A percentile compares a stretch with the other conserved stretches of the same genome.
Evolutionary conservation across 2,888 invertebrate genomes (phyloP).

Genomic region (Papilio protenor): DNA sequence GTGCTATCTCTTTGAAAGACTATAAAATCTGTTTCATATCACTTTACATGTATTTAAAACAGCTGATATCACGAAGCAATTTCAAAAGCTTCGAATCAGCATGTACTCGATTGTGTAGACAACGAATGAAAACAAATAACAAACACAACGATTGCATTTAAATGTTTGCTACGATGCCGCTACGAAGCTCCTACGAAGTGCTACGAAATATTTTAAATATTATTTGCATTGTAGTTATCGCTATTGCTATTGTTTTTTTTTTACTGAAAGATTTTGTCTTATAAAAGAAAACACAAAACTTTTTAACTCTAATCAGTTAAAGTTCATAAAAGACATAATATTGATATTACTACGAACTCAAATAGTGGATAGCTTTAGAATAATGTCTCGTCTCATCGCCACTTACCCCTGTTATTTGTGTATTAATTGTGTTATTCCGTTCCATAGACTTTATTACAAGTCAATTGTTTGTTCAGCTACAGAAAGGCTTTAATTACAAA

Average conservation of each 20-base stretch:
- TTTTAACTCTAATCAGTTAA: too few species aligned
- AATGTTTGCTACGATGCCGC: not conserved
- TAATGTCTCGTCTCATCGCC: not conserved
- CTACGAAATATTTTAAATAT: not conserved
- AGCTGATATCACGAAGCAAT: not conserved
- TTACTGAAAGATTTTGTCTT: too few species aligned
- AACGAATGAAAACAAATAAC: slow-evolving; percentile 1
- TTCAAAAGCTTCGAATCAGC: not conserved
- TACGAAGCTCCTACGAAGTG: not conserved
- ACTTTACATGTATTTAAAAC: slow-evolving; percentile 14
- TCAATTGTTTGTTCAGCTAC: slow-evolving; percentile 30
- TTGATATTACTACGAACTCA: not conserved
- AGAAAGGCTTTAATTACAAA: slow-evolving; percentile 30
- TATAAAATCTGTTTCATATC: not conserved
- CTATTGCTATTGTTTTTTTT: too few species aligned
- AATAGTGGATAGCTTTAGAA: not conserved
- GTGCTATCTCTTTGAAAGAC: not conserved
- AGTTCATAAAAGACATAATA: not conserved
- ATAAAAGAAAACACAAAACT: too few species aligned
- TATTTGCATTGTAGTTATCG: too few species aligned
- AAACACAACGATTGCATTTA: slow-evolving; percentile 7
- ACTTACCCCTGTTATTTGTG: not conserved
- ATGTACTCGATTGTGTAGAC: slow-evolving; percentile 11
- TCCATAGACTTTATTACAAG: slow-evolving; percentile 2
- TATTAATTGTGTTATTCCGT: slow-evolving; percentile 25